Evolutionary conservation across 1,140 invertebrate genomes (phyloP), one percentile per base, ranked within the genome.

Genomic region (Halictus rubicundus): DNA sequence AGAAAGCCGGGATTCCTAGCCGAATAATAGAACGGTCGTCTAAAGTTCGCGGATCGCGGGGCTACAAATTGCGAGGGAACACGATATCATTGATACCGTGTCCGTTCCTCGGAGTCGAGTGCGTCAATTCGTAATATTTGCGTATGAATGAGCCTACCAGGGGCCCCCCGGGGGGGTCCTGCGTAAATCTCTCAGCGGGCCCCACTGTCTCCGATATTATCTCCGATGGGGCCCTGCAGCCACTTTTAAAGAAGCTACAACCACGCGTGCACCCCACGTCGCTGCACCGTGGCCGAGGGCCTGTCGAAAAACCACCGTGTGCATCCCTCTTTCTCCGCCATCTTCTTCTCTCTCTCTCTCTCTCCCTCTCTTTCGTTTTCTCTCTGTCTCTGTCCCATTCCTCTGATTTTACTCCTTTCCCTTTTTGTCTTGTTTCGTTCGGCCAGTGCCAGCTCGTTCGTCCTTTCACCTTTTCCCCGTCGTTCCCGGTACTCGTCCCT

Each of bases 141-240:
- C 88, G 88, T 90, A 89, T 89, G 88, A 90, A 90, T 89, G 88
- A 86, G 76, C 61, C 10, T 70, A 49, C 77, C 78, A 64, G 72
- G 78, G 80, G 80, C 78, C 87, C 75, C 83, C 66, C 69, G 79
- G 68, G 72, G 81, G 75, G 71, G 61, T 70, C 65, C 65, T 61
- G 75, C 87, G 88, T 90, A 90, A 90, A 90, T 88, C 89, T 89
- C 89, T 83, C 89, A 89, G 89, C 88, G 83, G 87, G 84, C 69
- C 78, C 74, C 78, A 74, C 68, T 87, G 82, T 88, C 85, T 80
- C 85, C 80, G 88, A 89, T 89, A 86, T 88, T 87, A 89, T 89
- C 88, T 87, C 61, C 57, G 37, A 57, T 61, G 64, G 73, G 66
- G 69, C 73, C 84, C 72, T 42, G 65, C 76, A 78, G 73, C 82